Base-by-base conservation (phyloP, 1,140 invertebrate genomes). In the Zaprionus lachaisei region DNA sequence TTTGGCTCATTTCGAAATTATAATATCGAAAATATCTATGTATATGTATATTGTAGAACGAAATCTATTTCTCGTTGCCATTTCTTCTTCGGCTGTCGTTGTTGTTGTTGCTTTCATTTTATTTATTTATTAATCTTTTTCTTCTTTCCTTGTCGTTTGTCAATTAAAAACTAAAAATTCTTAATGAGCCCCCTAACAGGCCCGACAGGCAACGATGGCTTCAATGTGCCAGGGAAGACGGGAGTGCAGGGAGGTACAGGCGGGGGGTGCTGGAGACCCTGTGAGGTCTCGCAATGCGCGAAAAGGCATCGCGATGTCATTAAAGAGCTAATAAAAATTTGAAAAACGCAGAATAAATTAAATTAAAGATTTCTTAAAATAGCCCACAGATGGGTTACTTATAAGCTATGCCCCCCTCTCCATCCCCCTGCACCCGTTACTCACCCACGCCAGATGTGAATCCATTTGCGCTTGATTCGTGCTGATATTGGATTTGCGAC, bases 151-250 rank as follows among this genome's bases (percentile, higher is more conserved):
- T 55, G 44, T 76, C 68, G 73, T 71, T 63, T 85, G 80, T 90
- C 85, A 89, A 89, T 89, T 89, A 89, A 87, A 89, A 79, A 71
- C 77, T 72, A 74, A 87, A 89, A 78, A 87, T 76, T 89, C 83
- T 89, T 87, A 87, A 87, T 89, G 83, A 87, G 84, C 81, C 83
- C 87, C 83, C 77, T 87, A 89, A 89, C 80, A 87, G 76, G 73
- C 67, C 54, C 63, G 64, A 47, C 72, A 80, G 75, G 65, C 69
- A 61, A 47, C 47, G 37, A 31, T 31, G 68, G 44, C 15, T 17
- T 2, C 14, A 31, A 4, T 14, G 24, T 54, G 60, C 41, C 20
- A 22, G 38, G 4, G 56, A 14, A 2, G 56, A 14, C 12, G 24
- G 37, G n/a, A 9, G 56, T 15, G 9, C 15, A 9, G 12, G 5